Evolutionary conservation across 2,888 invertebrate species (phyloP).

Genomic region (Gisinianus flammeolus): DNA sequence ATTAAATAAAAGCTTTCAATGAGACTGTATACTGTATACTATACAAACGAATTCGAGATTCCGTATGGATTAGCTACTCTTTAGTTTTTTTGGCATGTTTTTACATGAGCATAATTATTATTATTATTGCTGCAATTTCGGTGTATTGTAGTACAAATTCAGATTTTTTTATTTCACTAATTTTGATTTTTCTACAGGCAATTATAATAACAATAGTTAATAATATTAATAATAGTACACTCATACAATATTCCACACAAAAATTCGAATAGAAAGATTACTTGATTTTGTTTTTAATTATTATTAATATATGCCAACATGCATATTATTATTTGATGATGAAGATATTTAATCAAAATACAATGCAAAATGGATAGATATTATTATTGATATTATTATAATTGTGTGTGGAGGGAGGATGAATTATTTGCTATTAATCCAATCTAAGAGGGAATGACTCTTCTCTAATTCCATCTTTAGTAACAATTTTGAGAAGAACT

Average conservation of each 20-base stretch:
- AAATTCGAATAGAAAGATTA: background rate
- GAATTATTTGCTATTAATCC: constrained; percentile 70
- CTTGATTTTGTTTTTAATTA: background rate
- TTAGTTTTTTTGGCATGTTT: too few species aligned
- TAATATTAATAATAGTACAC: too few species aligned
- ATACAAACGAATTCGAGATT: too few species aligned
- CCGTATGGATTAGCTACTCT: too few species aligned
- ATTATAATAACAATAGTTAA: too few species aligned
- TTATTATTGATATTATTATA: background rate
- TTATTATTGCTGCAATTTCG: too few species aligned
- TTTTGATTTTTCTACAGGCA: too few species aligned
- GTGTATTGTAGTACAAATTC: too few species aligned
- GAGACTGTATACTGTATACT: too few species aligned
- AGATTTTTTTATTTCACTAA: too few species aligned
- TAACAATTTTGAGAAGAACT: constrained; percentile 83
- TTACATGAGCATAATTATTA: too few species aligned
- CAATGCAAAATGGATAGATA: background rate
- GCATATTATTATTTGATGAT: background rate
- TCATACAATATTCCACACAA: background rate
- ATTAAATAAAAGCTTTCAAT: too few species aligned
- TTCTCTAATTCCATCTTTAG: constrained; percentile 81
- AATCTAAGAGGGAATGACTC: constrained; percentile 78
- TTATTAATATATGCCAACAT: background rate
- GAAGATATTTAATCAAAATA: background rate
- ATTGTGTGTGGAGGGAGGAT: background rate